Evolutionary conservation across 2,888 invertebrate species (phyloP).

Genomic region (Synergus japonicus): DNA sequence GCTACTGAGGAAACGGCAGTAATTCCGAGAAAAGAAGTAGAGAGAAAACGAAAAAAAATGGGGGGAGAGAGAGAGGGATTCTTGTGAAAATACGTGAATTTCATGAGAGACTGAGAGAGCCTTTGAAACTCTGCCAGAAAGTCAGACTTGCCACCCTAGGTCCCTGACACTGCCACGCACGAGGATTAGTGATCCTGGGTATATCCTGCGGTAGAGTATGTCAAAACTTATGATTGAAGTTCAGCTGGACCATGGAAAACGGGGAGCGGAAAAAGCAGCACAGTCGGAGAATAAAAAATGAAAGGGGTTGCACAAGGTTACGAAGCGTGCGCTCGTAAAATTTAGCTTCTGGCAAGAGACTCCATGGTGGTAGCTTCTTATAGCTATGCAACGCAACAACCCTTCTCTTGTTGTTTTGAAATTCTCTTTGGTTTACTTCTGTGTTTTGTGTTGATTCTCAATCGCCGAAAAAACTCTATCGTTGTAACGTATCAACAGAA

Average conservation of each 20-base stretch:
- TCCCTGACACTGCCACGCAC: constrained; percentile 55
- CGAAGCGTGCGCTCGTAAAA: constrained; percentile 1
- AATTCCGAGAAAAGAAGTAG: background rate
- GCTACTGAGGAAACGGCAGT: constrained; percentile 23
- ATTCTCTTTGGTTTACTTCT: background rate
- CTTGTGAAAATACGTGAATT: constrained; percentile 36
- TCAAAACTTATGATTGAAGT: constrained; percentile 70
- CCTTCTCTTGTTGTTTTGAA: background rate
- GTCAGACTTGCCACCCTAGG: constrained; percentile 21
- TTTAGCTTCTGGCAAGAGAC: constrained; percentile 11
- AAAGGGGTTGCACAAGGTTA: constrained; percentile 1
- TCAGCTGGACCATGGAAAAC: constrained; percentile 64
- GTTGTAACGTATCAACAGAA: too few relatives aligned
- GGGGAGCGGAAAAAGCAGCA: constrained; percentile 52
- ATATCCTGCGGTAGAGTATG: constrained; percentile 56
- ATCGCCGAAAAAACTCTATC: too few relatives aligned
- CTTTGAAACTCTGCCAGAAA: constrained; percentile 45
- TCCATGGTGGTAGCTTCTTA: background rate
- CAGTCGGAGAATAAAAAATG: constrained; percentile 37
- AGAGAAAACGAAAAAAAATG: background rate
- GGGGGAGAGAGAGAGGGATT: background rate
- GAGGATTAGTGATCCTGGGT: constrained; percentile 63
- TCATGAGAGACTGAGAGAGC: constrained; percentile 31
- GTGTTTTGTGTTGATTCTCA: too few relatives aligned
- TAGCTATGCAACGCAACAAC: background rate